Base-by-base conservation (phyloP, 2,113 vertebrate species). In the Argyrosomus japonicus region DNA sequence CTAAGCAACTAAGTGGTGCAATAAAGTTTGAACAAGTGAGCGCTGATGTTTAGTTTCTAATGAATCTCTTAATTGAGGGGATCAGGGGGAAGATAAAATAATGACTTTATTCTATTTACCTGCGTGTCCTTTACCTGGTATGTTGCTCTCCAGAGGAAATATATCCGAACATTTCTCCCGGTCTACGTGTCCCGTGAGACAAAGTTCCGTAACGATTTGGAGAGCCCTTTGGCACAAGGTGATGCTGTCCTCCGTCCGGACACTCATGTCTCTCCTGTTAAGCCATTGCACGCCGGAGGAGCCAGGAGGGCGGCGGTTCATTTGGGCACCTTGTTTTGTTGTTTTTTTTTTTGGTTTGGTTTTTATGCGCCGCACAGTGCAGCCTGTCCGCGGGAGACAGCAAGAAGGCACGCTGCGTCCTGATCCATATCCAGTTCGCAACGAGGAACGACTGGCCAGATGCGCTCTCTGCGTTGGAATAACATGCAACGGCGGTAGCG, bases 151-250 rank as follows among this genome's bases (percentile, higher is more conserved):
- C 87, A 90, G 85, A 13, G 97, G 97, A 32, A 98, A 97, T 91
- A 99, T 97, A 88, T 97, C 96, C 14, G 97, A 95, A 63, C 98
- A 99, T 94, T 97, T 97, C 91, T 98, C 97, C 91, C 95, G 92
- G 82, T 98, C 97, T 81, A 99, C 97, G 87, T 97, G 95, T 75
- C 97, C 98, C 25, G 96, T 95, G 68, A 98, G 96, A 90, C 98
- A 99, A 57, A 99, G 97, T 93, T 99, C 97, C 65, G 96, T 96
- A 61, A 99, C 95, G 91, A 99, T 98, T 84, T 97, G 97, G 83
- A 99, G 95, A 76, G 98, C 97, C 93, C 97, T 96, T 82, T 98
- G 96, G 95, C 98, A 99, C 93, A 99, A 89, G 94, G 96, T 96
- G 91, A 97, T 91, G 70, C 96, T 94, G 95, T 97, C 96, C 91